A percentile compares a stretch with the other conserved stretches of the same genome.
phyloP scores from a whole-genome alignment of 2,888 invertebrate genomes.

The Perithous albicinctus region DNA sequence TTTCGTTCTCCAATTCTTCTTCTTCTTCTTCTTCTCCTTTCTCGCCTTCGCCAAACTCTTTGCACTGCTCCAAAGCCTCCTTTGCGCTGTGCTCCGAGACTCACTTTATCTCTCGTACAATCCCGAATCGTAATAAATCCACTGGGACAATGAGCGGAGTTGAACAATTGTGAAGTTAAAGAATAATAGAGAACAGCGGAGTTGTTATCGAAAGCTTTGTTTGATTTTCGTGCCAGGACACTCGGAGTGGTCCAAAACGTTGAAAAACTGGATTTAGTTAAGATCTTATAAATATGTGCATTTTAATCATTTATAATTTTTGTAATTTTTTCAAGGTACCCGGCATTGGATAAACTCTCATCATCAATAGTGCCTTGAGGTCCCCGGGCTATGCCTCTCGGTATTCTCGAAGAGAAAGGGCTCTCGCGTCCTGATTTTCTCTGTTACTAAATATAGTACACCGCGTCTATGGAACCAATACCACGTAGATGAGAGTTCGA shows the following conservation, averaged over 20 bases:
- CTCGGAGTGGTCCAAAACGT: too few species aligned
- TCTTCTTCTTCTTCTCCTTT: constrained; percentile 11
- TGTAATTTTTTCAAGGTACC: too few species aligned
- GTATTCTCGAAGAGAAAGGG: constrained; percentile 61
- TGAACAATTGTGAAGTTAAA: constrained; percentile 12
- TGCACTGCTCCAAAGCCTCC: constrained; percentile 1
- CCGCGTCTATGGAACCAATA: background rate
- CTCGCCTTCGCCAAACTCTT: constrained; percentile 26
- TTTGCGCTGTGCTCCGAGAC: background rate
- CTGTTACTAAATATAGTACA: constrained; percentile 44
- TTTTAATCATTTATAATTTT: too few species aligned
- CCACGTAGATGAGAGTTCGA: constrained; percentile 56
- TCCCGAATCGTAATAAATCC: constrained; percentile 55
- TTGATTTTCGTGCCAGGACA: too few species aligned
- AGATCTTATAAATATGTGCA: too few species aligned
- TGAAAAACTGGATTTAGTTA: too few species aligned
- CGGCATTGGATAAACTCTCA: too few species aligned
- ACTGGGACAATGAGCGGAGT: constrained; percentile 40
- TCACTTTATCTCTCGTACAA: constrained; percentile 37
- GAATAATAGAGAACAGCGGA: background rate
- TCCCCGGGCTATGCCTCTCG: constrained; percentile 28
- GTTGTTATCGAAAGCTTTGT: constrained; percentile 6
- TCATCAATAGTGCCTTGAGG: constrained; percentile 26
- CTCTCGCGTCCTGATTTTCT: constrained; percentile 61
- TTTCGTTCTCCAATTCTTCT: constrained; percentile 24